phyloP scores from a whole-genome alignment of 2,797 vertebrate genomes.

The Heteromormyrus szaboi region DNA sequence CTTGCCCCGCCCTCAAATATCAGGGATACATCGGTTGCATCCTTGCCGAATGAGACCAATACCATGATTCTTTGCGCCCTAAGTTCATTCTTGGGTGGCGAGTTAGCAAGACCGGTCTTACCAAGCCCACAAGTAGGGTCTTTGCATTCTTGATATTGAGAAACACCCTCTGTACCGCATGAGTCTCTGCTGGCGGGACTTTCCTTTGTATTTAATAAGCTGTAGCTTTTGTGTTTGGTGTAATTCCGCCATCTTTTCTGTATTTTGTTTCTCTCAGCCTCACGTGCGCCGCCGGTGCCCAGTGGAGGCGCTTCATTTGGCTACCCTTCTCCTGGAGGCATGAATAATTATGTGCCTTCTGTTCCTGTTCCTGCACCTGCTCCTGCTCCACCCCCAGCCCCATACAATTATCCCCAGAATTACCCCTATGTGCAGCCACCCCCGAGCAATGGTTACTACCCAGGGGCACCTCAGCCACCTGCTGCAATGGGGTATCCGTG shows the following conservation, averaged over 20 bases:
- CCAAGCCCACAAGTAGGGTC: not conserved
- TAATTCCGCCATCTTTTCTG: not conserved
- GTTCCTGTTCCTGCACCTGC: not conserved
- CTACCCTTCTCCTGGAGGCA: constrained; percentile 60
- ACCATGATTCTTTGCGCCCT: not conserved
- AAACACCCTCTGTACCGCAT: not conserved
- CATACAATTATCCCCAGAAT: constrained; percentile 56
- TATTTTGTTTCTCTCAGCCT: constrained; percentile 55
- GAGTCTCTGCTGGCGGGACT: not conserved
- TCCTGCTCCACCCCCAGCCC: not conserved
- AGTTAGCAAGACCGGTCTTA: not conserved
- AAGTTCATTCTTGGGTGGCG: not conserved
- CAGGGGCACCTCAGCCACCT: constrained; percentile 42
- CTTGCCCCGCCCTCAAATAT: not conserved
- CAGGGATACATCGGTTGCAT: not conserved
- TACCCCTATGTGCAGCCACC: constrained; percentile 61
- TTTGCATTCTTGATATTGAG: not conserved
- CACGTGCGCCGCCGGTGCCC: constrained; percentile 69
- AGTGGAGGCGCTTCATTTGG: constrained; percentile 55
- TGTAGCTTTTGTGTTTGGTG: not conserved
- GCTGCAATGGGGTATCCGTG: constrained; percentile 57
- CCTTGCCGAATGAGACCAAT: not conserved
- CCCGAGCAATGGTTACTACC: constrained; percentile 62
- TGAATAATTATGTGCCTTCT: constrained; percentile 40
- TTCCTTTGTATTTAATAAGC: not conserved